phyloP scores from a whole-genome alignment of 2,888 invertebrate species.

The Agonum fuliginosum region DNA sequence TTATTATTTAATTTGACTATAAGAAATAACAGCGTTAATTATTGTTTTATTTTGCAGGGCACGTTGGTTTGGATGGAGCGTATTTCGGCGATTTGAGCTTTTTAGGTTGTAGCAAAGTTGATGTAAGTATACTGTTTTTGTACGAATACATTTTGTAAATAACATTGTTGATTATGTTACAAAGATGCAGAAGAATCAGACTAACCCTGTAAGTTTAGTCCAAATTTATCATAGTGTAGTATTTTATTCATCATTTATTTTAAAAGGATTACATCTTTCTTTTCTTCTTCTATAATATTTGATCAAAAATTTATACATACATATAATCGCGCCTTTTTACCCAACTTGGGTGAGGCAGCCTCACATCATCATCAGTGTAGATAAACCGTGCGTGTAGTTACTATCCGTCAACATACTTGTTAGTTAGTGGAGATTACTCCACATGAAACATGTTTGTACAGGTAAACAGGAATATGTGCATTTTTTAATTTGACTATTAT shows the following conservation, averaged over 20 bases:
- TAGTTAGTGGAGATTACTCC: no score
- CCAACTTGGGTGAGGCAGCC: no score
- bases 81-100: conserved; percentile 95
- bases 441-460: no score
- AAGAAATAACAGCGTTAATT: no score
- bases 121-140: conserved; percentile 66
- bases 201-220: conserved; percentile 48
- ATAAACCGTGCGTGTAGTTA: no score
- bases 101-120: conserved; percentile 76
- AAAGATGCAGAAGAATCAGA: conserved; percentile 42
- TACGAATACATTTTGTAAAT: conserved; percentile 6
- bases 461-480: no score
- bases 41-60: conserved; percentile 71
- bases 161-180: conserved; percentile 8
- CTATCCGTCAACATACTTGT: no score
- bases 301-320: no score
- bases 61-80: conserved; percentile 97
- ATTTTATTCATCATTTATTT: background rate
- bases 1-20: no score
- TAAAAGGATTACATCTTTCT: background rate
- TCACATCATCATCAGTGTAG: no score
- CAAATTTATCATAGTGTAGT: background rate
- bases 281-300: conserved; percentile 36
- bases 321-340: no score
- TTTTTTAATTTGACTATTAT: conserved; percentile 50